Conservation (phyloP, 2,888 invertebrate species). For the Microctonus hyperodae region DNA sequence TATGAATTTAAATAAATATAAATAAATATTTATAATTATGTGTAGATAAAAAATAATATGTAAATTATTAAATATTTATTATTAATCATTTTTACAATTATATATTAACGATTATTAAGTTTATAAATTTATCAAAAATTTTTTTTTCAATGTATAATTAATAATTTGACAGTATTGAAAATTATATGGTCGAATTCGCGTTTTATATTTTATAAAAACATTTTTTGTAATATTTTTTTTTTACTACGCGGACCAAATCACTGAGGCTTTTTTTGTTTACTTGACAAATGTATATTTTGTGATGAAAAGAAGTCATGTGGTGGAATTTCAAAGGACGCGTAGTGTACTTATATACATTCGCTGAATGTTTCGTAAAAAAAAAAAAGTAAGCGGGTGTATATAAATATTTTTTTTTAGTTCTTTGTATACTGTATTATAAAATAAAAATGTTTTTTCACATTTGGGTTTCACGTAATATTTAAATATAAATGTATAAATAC, state of each 20-base stretch:
- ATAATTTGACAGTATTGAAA: no score
- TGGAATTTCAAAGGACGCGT: neutral
- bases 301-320: conserved; percentile 21
- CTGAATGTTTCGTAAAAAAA: neutral
- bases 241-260: conserved; percentile 5
- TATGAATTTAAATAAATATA: neutral
- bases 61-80: no score
- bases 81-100: no score
- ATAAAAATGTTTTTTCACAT: neutral
- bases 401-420: neutral
- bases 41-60: no score
- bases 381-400: neutral
- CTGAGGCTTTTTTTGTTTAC: conserved; percentile 8
- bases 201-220: no score
- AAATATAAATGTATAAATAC: conserved; percentile 4
- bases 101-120: no score
- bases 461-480: neutral
- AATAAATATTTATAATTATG: no score
- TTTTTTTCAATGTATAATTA: no score
- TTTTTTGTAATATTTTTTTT: no score
- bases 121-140: no score
- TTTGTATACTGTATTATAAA: neutral
- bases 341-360: conserved; percentile 2
- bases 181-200: no score
- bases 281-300: conserved; percentile 21